Evolutionary conservation across 2,888 invertebrate species (phyloP), one percentile per base, ranked within the genome.

Genomic region (Bellardia bayeri): DNA sequence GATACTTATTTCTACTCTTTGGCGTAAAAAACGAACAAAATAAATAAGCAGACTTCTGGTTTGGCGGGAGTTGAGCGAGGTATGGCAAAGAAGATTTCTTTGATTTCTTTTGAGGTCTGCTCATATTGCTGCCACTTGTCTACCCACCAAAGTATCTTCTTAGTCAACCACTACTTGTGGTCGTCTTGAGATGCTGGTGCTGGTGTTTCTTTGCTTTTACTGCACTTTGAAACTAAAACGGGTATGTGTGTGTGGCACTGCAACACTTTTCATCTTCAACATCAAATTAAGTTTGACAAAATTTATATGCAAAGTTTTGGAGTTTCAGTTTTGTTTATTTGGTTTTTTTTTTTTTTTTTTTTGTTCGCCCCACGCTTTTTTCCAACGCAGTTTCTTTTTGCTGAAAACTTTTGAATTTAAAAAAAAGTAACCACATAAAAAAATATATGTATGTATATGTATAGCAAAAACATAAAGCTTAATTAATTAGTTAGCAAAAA

Each of bases 231-330:
- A 7, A 23, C 23, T 42, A n/a, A 16, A 40, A n/a, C 8, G 8
- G 14, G 2, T n/a, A 8, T 3, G 37, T 49, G 64, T 45, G 71
- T 51, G 8, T 63, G 30, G 40, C 42, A 51, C 56, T 63, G 56
- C 76, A 74, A 64, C 45, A 72, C 82, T 88, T 88, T 89, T 83
- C 58, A 42, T 83, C 68, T 88, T 88, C 68, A 68, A 56, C 87
- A 71, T 83, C 86, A 88, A 88, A 88, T 86, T 85, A 88, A 85
- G 89, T 89, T 89, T 88, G 75, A 89, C 88, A 84, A 72, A 86
- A 83, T 88, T 87, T 87, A 87, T 86, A 86, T 86, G 76, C 69
- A 83, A 84, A 76, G 85, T 89, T 89, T 88, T 84, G 51, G 56
- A 61, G 49, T 72, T 79, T 89, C 45, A 80, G 74, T 69, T 82